Percentiles rank a stretch among this genome's conserved stretches.
These are phyloP conservation scores for Drosophila merina DNA, from an alignment of 2,888 invertebrate species.

Conservation along the genomic window DNA sequence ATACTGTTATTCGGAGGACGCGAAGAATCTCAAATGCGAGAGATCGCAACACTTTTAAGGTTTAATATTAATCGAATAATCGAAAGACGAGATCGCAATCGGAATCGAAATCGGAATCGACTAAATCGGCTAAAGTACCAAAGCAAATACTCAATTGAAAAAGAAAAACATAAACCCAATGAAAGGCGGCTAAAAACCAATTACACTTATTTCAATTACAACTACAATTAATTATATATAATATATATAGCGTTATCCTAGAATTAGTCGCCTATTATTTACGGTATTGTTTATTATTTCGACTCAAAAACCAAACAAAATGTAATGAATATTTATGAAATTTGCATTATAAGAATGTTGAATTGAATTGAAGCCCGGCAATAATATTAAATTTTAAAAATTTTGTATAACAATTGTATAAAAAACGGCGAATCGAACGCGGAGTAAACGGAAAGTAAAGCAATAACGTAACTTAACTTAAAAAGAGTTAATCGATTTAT, in stretches of 20 bases:
- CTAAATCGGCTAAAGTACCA: slow-evolving; percentile 84
- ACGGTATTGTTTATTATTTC: slow-evolving; percentile 48
- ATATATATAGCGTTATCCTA: slow-evolving; percentile 53
- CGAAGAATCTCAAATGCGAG: slow-evolving; percentile 18
- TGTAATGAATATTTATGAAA: slow-evolving; percentile 48
- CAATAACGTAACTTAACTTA: slow-evolving; percentile 60
- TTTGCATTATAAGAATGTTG: slow-evolving; percentile 44
- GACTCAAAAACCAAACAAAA: slow-evolving; percentile 11
- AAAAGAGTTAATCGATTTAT: slow-evolving; percentile 73
- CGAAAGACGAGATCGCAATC: slow-evolving; percentile 45
- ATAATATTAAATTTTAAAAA: slow-evolving; percentile 67
- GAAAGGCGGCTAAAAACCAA: slow-evolving; percentile 44
- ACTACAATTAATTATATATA: slow-evolving; percentile 49
- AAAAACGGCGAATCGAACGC: slow-evolving; percentile 29
- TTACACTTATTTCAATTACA: slow-evolving; percentile 53
- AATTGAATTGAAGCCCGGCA: slow-evolving; percentile 71
- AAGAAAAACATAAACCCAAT: slow-evolving; percentile 26
- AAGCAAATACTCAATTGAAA: slow-evolving; percentile 83
- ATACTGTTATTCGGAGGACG: slow-evolving; percentile 64
- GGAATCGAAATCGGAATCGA: slow-evolving; percentile 73
- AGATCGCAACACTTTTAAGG: slow-evolving; percentile 53
- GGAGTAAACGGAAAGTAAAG: slow-evolving; percentile 66
- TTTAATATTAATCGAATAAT: slow-evolving; percentile 52
- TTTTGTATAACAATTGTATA: slow-evolving; percentile 75
- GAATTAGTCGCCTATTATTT: slow-evolving; percentile 62